Evolutionary conservation across 1,140 invertebrate genomes (phyloP), one percentile per base, ranked within the genome.

Genomic region (Linepithema humile): DNA sequence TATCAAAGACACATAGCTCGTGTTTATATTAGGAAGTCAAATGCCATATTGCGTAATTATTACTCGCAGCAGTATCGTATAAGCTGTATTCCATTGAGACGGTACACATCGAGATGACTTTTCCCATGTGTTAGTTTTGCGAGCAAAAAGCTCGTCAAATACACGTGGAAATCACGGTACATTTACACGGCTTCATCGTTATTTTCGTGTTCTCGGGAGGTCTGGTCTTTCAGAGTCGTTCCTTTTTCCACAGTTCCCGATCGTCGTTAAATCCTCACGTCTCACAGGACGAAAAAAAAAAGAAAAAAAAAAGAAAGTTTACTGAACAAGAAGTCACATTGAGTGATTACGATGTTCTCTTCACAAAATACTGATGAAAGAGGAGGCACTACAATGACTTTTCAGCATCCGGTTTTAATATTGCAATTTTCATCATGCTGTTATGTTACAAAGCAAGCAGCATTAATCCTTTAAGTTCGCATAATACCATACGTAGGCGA

Each of bases 71-170:
- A 2, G 29, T 26, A 2, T 26, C 15, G 7, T 64, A 32, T 26
- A 48, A 38, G 32, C 57, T 65, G 10, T n/a, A 32, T 12, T 65
- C 2, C 9, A 23, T 20, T 38, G n/a, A 40, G n/a, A n/a, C n/a
- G n/a, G n/a, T n/a, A n/a, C n/a, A n/a, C n/a, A n/a, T n/a, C 23
- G 23, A 40, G 55, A 59, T 43, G 6, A 65, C 29, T 77, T 77
- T 45, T 35, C 20, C 3, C 32, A 38, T 23, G 43, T 50, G 20
- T 3, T 48, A 64, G 59, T 77, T 48, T 77, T 12, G 29, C 17
- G 55, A 74, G 40, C 29, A 65, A 65, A 60, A 23, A 64, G 40
- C 74, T 50, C 32, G 60, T 65, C 43, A 65, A 50, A 67, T 77
- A 65, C 60, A 77, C 43, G 20, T 50, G 74, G 60, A 20, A 53